These are phyloP conservation scores for Tholera decimalis DNA, from an alignment of 2,888 invertebrate species.

Conservation along the genomic window DNA sequence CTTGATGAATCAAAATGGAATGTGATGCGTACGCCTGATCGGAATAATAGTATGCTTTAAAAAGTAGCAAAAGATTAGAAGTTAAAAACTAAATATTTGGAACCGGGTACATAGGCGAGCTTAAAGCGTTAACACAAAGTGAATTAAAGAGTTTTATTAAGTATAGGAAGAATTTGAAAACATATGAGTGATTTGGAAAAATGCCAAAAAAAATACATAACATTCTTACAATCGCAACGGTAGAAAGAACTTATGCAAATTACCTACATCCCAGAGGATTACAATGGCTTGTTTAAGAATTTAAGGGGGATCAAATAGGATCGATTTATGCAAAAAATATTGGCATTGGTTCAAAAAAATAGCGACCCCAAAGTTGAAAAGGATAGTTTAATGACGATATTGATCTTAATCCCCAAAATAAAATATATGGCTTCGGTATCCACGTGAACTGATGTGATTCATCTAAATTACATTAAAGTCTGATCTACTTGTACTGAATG, in stretches of 20 bases:
- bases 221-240: background rate
- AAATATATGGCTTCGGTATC: conserved; percentile 8
- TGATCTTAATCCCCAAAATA: background rate
- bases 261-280: too few relatives aligned
- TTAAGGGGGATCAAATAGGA: background rate
- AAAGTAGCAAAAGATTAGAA: background rate
- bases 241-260: background rate
- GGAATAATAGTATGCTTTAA: background rate
- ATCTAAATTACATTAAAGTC: conserved; percentile 62
- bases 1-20: background rate
- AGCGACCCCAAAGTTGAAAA: too few relatives aligned
- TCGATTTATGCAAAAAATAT: too few relatives aligned
- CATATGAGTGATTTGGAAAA: background rate
- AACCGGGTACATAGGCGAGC: conserved; percentile 33
- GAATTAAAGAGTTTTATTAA: background rate
- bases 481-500: conserved; percentile 64
- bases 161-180: conserved; percentile 38
- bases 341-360: too few relatives aligned
- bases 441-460: conserved; percentile 51
- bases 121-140: conserved; percentile 32
- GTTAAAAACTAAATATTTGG: background rate
- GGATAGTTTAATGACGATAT: too few relatives aligned
- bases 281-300: too few relatives aligned
- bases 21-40: background rate
- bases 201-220: background rate